A percentile compares a stretch with the other conserved stretches of the same genome.
Evolutionary conservation across 2,888 invertebrate species (phyloP).

Genomic region (Venusia cambrica): DNA sequence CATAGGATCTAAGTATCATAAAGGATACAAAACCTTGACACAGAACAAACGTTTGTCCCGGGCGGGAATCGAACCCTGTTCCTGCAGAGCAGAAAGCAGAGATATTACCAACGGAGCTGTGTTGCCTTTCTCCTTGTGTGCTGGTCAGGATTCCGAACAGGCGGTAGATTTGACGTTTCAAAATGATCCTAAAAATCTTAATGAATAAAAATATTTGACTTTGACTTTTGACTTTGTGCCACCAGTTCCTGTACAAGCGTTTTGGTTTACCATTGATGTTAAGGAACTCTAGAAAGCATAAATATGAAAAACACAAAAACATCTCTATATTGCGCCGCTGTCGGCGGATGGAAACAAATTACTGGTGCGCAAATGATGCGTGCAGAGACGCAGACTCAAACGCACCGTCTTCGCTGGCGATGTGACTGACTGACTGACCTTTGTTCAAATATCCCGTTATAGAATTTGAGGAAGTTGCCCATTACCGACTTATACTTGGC

Average conservation of each 20-base stretch:
- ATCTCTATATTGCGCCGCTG: conserved; percentile 33
- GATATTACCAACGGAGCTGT: too few relatives aligned
- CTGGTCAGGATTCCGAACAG: too few relatives aligned
- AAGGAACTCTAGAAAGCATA: conserved; percentile 10
- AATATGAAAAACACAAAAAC: conserved; percentile 18
- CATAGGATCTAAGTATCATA: too few relatives aligned
- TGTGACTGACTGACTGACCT: conserved; percentile 30
- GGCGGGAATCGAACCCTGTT: too few relatives aligned
- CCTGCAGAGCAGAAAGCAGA: too few relatives aligned
- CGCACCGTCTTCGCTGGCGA: conserved; percentile 45
- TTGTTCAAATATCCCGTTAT: conserved; percentile 15
- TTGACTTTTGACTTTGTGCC: too few relatives aligned
- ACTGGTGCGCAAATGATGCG: conserved; percentile 54
- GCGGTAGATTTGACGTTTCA: too few relatives aligned
- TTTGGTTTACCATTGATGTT: background rate
- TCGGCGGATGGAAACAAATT: conserved; percentile 53
- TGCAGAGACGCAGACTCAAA: conserved; percentile 41
- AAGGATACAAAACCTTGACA: too few relatives aligned
- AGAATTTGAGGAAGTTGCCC: conserved; percentile 14
- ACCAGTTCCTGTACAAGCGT: background rate
- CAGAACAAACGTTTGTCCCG: too few relatives aligned
- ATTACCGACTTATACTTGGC: background rate
- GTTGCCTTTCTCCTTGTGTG: too few relatives aligned
- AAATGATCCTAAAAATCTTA: too few relatives aligned
- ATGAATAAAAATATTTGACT: too few relatives aligned